Percentiles rank a stretch among this genome's conserved stretches.
Evolutionary conservation across 2,888 invertebrate genomes (phyloP).

Genomic region (Conchocele bisecta): DNA sequence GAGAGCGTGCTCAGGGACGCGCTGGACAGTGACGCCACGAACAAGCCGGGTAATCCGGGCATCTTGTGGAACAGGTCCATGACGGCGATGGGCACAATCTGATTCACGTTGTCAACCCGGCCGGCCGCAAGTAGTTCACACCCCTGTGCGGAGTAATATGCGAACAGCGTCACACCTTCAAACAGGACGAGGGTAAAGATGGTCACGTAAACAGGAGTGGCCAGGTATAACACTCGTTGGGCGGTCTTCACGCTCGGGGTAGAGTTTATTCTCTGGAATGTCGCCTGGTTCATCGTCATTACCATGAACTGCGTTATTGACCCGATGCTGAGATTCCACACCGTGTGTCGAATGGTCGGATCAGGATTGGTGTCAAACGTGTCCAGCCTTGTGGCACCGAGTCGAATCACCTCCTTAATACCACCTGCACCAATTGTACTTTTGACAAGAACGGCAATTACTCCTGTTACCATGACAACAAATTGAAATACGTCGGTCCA

Average conservation of each 20-base stretch:
- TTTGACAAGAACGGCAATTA: slow-evolving; percentile 20
- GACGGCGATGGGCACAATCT: slow-evolving; percentile 30
- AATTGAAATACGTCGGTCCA: slow-evolving; percentile 42
- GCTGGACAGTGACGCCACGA: slow-evolving; percentile 40
- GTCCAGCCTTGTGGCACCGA: slow-evolving; percentile 17
- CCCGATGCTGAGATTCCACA: slow-evolving; percentile 33
- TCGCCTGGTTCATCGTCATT: slow-evolving; percentile 26
- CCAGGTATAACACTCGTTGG: background rate
- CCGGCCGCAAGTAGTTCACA: slow-evolving; percentile 36
- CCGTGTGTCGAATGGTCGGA: slow-evolving; percentile 32
- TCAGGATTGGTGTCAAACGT: slow-evolving; percentile 24
- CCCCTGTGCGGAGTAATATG: slow-evolving; percentile 22
- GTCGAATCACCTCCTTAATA: background rate
- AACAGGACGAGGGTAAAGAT: background rate
- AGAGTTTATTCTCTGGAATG: slow-evolving; percentile 35
- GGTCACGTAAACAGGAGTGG: slow-evolving; percentile 13
- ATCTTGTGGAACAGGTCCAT: slow-evolving; percentile 26
- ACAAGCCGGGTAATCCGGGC: slow-evolving; percentile 42
- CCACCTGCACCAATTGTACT: slow-evolving; percentile 18
- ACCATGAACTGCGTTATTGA: slow-evolving; percentile 6
- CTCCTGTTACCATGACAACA: slow-evolving; percentile 32
- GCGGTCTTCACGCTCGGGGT: slow-evolving; percentile 13
- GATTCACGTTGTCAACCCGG: slow-evolving; percentile 24
- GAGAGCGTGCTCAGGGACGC: slow-evolving; percentile 50
- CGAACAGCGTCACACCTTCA: slow-evolving; percentile 39